These are phyloP conservation scores for Triplophysa yarkandensis DNA, from an alignment of 2,797 vertebrate species.

Conservation along the genomic window DNA sequence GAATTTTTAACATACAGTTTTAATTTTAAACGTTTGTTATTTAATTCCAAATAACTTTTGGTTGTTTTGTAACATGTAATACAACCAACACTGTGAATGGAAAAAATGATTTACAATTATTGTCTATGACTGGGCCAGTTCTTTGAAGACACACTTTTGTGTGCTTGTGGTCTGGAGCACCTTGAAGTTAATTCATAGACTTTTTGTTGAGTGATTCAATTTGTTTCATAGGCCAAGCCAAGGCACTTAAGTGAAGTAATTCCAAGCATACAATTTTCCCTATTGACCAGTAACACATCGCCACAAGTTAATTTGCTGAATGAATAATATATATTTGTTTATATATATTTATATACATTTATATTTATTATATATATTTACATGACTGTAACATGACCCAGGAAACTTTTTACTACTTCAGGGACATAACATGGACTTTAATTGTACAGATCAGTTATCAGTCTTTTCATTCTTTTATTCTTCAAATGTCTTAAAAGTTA, in stretches of 20 bases:
- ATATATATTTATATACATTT: neutral
- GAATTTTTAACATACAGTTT: too few relatives aligned
- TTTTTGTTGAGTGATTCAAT: neutral
- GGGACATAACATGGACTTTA: neutral
- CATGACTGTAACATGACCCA: neutral
- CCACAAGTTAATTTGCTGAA: neutral
- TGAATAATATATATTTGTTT: neutral
- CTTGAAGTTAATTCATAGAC: neutral
- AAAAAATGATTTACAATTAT: constrained; percentile 22
- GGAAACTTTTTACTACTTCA: neutral
- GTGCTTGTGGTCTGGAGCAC: constrained; percentile 12
- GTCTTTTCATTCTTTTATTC: too few relatives aligned
- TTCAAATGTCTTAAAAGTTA: too few relatives aligned
- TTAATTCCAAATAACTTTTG: too few relatives aligned
- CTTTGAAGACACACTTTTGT: constrained; percentile 25
- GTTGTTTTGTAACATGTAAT: constrained; percentile 7
- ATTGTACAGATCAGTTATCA: too few relatives aligned
- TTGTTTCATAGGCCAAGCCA: constrained; percentile 2
- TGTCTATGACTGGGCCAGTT: constrained; percentile 19
- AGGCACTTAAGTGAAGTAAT: constrained; percentile 14
- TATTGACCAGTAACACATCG: neutral
- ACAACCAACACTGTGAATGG: neutral
- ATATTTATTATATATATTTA: neutral
- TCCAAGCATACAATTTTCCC: constrained; percentile 24
- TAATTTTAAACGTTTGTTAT: too few relatives aligned